Evolutionary conservation across 2,113 vertebrate genomes (phyloP).

Genomic region (Centropristis striata): DNA sequence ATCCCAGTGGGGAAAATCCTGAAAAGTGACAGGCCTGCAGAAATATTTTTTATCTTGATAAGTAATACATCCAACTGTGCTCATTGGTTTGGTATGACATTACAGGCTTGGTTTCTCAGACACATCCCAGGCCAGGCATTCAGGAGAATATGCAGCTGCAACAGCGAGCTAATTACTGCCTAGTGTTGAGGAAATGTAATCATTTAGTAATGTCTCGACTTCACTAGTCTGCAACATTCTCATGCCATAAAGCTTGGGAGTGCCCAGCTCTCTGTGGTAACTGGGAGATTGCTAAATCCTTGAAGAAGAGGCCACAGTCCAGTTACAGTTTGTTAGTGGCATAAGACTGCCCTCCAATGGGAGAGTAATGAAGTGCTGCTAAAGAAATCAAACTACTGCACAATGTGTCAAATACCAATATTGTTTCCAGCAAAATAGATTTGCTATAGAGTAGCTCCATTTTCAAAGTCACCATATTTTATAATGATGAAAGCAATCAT

Average conservation of each 20-base stretch:
- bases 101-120: conserved; percentile 5
- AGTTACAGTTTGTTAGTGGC: conserved; percentile 1
- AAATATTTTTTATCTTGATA: conserved; percentile 9
- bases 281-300: conserved; percentile 59
- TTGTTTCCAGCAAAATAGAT: conserved; percentile 46
- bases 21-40: conserved; percentile 10
- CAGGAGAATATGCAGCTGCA: conserved; percentile 25
- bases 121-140: conserved; percentile 11
- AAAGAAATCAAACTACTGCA: background rate
- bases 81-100: conserved; percentile 23
- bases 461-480: conserved; percentile 20
- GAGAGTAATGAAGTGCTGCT: background rate
- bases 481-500: conserved; percentile 33
- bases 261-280: conserved; percentile 45
- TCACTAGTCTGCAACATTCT: conserved; percentile 25
- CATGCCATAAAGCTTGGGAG: conserved; percentile 50
- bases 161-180: conserved; percentile 60
- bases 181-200: conserved; percentile 53
- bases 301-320: conserved; percentile 1
- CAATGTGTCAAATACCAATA: conserved; percentile 19
- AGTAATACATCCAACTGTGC: conserved; percentile 5
- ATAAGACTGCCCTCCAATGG: conserved; percentile 79
- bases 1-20: background rate
- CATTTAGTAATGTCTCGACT: conserved; percentile 27
- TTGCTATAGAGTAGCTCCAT: conserved; percentile 23